Conservation (phyloP, 1,140 invertebrate species). For the Papilio helenus region DNA sequence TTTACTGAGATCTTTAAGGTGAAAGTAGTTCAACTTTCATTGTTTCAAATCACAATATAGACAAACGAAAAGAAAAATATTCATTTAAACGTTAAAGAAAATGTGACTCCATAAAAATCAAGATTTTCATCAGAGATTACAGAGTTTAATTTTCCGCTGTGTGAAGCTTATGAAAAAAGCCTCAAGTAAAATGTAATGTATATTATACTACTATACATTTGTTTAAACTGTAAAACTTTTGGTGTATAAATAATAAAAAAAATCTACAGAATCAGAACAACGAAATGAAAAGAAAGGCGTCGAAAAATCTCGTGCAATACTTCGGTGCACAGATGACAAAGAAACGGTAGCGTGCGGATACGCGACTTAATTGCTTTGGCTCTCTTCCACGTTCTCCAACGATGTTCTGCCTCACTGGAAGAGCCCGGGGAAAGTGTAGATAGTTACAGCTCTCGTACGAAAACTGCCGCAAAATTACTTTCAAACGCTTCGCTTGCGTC, state of each 20-base stretch:
- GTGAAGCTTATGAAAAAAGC: too few species aligned
- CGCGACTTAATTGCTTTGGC: conserved; percentile 77
- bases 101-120: too few species aligned
- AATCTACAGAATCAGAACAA: conserved; percentile 10
- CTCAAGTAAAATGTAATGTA: too few species aligned
- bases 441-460: conserved; percentile 1
- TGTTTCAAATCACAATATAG: background rate
- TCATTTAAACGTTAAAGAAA: background rate
- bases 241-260: background rate
- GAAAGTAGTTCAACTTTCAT: background rate
- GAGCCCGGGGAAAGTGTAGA: conserved; percentile 15
- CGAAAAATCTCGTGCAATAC: conserved; percentile 34
- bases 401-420: conserved; percentile 43
- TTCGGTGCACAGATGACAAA: conserved; percentile 31
- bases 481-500: background rate
- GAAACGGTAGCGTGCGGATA: conserved; percentile 57
- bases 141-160: too few species aligned
- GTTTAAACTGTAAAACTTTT: background rate
- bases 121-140: too few species aligned
- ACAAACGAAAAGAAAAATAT: background rate
- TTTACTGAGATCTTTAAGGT: background rate
- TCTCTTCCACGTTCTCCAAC: conserved; percentile 58
- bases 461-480: conserved; percentile 7
- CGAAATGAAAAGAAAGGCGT: conserved; percentile 12
- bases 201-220: background rate